These are phyloP conservation scores for Gila robusta DNA, from an alignment of 2,797 vertebrate species.

Conservation along the genomic window DNA sequence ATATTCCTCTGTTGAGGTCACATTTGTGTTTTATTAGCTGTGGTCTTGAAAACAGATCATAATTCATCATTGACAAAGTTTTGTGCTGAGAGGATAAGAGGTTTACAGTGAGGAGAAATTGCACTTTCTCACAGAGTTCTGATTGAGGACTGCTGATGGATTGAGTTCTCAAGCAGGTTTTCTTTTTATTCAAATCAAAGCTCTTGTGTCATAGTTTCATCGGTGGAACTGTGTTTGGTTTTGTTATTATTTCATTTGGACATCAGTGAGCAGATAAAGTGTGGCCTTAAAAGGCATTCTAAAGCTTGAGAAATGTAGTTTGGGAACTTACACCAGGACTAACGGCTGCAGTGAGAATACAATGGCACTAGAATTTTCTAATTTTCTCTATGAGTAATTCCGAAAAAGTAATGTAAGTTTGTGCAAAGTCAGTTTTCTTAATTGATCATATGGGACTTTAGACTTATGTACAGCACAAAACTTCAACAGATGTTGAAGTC, in stretches of 20 bases:
- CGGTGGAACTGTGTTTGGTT: conserved; percentile 22
- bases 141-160: conserved; percentile 66
- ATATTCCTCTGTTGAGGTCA: conserved; percentile 54
- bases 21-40: conserved; percentile 38
- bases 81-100: conserved; percentile 42
- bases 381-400: conserved; percentile 4
- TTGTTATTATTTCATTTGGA: conserved; percentile 37
- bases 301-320: conserved; percentile 14
- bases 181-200: conserved; percentile 39
- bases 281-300: conserved; percentile 32
- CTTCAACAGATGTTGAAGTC: neutral
- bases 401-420: neutral
- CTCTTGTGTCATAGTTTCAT: conserved; percentile 31
- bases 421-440: neutral
- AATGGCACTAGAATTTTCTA: neutral
- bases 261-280: neutral
- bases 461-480: neutral
- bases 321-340: neutral
- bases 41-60: conserved; percentile 57
- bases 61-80: conserved; percentile 62
- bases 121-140: conserved; percentile 70
- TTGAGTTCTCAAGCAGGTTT: conserved; percentile 29
- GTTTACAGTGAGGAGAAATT: conserved; percentile 69
- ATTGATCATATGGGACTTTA: neutral
- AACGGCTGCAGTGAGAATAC: conserved; percentile 17